Evolutionary conservation across 2,113 vertebrate genomes (phyloP).

Genomic region (Sarotherodon lohbergeri): DNA sequence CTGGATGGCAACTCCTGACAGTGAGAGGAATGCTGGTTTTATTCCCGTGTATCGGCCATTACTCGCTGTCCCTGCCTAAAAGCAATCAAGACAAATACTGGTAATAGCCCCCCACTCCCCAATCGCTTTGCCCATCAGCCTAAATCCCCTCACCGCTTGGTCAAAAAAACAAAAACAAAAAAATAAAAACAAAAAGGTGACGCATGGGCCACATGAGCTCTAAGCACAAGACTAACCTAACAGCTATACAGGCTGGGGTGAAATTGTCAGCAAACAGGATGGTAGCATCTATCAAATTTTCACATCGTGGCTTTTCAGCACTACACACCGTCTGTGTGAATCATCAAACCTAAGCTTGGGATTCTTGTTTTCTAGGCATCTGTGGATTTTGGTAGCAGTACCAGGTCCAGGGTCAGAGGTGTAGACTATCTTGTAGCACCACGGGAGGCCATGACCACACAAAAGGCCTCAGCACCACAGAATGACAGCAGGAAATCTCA

Average conservation of each 20-base stretch:
- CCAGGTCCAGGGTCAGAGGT: slow-evolving; percentile 33
- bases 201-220: slow-evolving; percentile 14
- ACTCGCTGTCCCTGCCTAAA: slow-evolving; percentile 43
- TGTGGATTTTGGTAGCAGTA: slow-evolving; percentile 33
- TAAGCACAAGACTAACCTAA: slow-evolving; percentile 34
- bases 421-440: slow-evolving; percentile 64
- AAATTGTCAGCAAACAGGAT: slow-evolving; percentile 50
- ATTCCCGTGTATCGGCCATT: slow-evolving; percentile 45
- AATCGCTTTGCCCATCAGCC: slow-evolving; percentile 31
- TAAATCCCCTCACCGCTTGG: slow-evolving; percentile 21
- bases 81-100: slow-evolving; percentile 32
- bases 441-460: slow-evolving; percentile 42
- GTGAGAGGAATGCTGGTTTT: slow-evolving; percentile 69
- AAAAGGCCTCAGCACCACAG: slow-evolving; percentile 63
- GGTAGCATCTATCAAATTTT: slow-evolving; percentile 49
- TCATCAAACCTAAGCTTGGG: background rate
- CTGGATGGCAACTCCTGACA: slow-evolving; percentile 50
- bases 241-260: slow-evolving; percentile 34
- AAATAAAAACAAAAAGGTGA: background rate
- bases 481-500: slow-evolving; percentile 48
- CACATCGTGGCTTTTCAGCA: background rate
- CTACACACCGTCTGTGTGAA: background rate
- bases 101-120: background rate
- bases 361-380: slow-evolving; percentile 24
- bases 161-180: background rate